Conservation (phyloP, 2,113 vertebrate species). For the Orycteropus afer region DNA sequence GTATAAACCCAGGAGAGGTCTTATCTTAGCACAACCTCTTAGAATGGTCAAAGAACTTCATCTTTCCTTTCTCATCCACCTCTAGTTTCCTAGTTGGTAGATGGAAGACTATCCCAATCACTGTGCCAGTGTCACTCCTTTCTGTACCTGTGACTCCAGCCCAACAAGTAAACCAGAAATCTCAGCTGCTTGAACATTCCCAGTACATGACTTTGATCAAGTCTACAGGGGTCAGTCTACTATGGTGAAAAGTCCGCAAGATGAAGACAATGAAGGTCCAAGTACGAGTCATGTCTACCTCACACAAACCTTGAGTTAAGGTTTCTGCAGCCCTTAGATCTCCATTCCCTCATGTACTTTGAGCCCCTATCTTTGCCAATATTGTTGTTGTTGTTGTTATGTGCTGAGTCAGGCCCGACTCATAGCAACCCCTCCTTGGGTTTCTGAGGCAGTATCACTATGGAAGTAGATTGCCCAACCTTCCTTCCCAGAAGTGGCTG, state of each 20-base stretch:
- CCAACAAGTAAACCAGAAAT: background rate
- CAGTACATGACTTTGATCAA: background rate
- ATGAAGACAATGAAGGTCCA: background rate
- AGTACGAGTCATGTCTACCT: background rate
- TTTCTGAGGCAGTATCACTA: no score
- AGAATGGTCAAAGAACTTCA: background rate
- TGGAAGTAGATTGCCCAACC: no score
- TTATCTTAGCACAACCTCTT: background rate
- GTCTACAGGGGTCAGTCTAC: background rate
- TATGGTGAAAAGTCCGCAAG: background rate
- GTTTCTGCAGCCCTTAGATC: background rate
- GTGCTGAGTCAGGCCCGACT: no score
- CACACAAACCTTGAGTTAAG: background rate
- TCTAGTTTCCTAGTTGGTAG: background rate
- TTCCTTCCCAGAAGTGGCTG: no score
- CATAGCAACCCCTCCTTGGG: no score
- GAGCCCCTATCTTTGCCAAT: no score
- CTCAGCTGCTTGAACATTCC: background rate
- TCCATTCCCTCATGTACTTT: background rate
- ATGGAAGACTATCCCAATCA: no score
- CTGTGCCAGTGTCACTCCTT: fast-evolving
- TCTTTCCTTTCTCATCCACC: background rate
- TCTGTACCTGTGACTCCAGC: background rate
- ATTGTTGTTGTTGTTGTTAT: no score
- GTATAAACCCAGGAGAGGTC: background rate